phyloP scores from a whole-genome alignment of 2,113 vertebrate species.

The Anarhynchus alexandrinus region DNA sequence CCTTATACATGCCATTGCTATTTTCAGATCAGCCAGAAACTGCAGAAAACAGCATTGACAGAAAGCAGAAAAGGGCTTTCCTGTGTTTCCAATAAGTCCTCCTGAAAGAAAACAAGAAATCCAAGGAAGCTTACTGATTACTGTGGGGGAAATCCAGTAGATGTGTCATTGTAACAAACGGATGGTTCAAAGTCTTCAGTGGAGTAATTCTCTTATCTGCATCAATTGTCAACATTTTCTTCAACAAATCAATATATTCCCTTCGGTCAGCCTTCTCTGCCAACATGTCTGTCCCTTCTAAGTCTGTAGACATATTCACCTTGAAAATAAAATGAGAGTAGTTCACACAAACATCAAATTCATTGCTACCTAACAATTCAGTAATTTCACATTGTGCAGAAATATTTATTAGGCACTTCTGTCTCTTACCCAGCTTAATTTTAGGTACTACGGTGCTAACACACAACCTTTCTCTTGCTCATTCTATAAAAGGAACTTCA shows the following conservation, averaged over 20 bases:
- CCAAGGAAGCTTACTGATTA: conserved; percentile 85
- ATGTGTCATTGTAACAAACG: conserved; percentile 95
- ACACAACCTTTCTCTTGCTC: not conserved
- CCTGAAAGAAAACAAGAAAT: not conserved
- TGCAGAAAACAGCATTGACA: not conserved
- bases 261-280: conserved; percentile 97
- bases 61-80: not conserved
- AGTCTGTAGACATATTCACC: conserved; percentile 97
- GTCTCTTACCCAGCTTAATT: not conserved
- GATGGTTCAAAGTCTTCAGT: conserved; percentile 95
- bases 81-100: not conserved
- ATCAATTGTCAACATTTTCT: conserved; percentile 98
- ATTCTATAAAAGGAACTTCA: not conserved
- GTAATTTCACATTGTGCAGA: not conserved
- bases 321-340: conserved; percentile 53
- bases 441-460: not conserved
- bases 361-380: not conserved
- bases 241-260: conserved; percentile 96
- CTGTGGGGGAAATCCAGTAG: conserved; percentile 97
- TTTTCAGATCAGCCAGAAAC: not conserved
- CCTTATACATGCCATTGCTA: not conserved
- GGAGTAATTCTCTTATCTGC: conserved; percentile 96
- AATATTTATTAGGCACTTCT: not conserved
- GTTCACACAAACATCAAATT: not conserved
- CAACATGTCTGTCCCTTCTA: conserved; percentile 96